Evolutionary conservation across 2,888 invertebrate genomes (phyloP).

Genomic region (Drosophila barbarae): DNA sequence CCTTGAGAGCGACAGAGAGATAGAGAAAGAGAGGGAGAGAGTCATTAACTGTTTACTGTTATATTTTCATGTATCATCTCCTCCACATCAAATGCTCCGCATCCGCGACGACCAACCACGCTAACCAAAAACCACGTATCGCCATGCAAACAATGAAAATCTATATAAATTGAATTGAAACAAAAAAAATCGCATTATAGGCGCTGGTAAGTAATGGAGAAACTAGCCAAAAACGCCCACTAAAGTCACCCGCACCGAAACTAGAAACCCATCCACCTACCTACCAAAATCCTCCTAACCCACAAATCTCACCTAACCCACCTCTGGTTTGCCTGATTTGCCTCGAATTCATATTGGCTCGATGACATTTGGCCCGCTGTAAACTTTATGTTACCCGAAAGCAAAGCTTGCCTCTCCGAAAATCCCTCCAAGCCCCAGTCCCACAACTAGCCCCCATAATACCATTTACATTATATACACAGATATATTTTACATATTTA

Average conservation of each 20-base stretch:
- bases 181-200: constrained; percentile 52
- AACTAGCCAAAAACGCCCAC: constrained; percentile 11
- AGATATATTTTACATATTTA: too few species aligned
- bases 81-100: constrained; percentile 44
- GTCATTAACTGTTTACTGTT: constrained; percentile 41
- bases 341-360: constrained; percentile 31
- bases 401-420: constrained; percentile 41
- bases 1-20: constrained; percentile 80
- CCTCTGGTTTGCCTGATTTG: constrained; percentile 35
- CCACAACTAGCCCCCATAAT: background rate
- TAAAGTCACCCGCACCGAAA: background rate
- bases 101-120: constrained; percentile 38
- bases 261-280: constrained; percentile 14
- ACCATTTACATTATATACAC: too few species aligned
- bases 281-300: background rate
- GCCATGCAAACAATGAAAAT: constrained; percentile 46
- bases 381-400: constrained; percentile 26
- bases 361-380: constrained; percentile 26
- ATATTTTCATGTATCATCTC: constrained; percentile 58
- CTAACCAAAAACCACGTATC: constrained; percentile 50
- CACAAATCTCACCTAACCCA: background rate
- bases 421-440: background rate
- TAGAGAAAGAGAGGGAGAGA: constrained; percentile 76
- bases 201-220: constrained; percentile 73
- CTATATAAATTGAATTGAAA: constrained; percentile 23